Percentiles rank a stretch among this genome's conserved stretches.
phyloP scores from a whole-genome alignment of 2,888 invertebrate genomes.

The Euclidia mi region DNA sequence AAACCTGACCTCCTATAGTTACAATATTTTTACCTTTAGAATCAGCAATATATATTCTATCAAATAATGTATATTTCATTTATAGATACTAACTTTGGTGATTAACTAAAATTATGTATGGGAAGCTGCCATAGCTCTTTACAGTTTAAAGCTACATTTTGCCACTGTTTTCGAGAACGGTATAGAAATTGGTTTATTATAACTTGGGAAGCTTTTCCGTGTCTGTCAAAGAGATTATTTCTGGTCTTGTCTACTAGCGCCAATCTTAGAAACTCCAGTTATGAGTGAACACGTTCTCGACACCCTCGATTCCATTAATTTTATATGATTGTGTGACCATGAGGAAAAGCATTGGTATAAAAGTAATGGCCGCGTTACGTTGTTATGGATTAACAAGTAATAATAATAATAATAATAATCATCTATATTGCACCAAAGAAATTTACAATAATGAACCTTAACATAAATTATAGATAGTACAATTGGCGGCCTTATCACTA shows the following conservation, averaged over 20 bases:
- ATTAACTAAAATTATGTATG: no score
- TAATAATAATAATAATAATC: no score
- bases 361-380: neutral
- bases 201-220: conserved; percentile 34
- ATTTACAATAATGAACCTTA: no score
- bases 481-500: no score
- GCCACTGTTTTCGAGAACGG: conserved; percentile 24
- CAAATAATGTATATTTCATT: no score
- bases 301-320: neutral
- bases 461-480: no score
- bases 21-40: no score
- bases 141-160: conserved; percentile 39
- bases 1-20: no score
- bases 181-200: conserved; percentile 51
- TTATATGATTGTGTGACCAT: conserved; percentile 2
- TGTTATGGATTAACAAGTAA: neutral
- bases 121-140: no score
- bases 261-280: conserved; percentile 7
- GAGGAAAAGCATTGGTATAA: neutral
- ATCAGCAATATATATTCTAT: no score
- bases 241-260: conserved; percentile 5
- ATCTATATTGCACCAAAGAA: no score
- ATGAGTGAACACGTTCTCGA: neutral
- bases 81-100: no score
- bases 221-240: conserved; percentile 37